phyloP scores from a whole-genome alignment of 2,113 vertebrate species.

The Rhea pennata region DNA sequence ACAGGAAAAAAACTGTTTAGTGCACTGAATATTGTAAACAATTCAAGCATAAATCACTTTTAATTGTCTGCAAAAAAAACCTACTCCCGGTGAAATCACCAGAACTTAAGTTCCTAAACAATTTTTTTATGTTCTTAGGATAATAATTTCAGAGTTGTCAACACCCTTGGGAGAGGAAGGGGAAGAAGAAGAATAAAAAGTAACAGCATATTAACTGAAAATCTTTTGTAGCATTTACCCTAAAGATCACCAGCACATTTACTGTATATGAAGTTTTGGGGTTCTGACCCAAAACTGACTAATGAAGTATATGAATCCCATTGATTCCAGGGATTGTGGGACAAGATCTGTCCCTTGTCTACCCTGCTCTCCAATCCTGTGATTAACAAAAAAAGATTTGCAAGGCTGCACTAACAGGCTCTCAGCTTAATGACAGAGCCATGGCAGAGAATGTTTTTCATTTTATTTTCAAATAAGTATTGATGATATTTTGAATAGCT shows the following conservation, averaged over 20 bases:
- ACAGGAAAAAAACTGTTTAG: neutral
- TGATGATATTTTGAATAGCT: neutral
- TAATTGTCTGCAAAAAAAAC: neutral
- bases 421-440: neutral
- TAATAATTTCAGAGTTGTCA: neutral
- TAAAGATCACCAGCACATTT: neutral
- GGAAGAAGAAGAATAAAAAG: neutral
- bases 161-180: accelerated
- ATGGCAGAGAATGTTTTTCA: neutral
- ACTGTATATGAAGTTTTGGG: no score
- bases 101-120: neutral
- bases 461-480: neutral
- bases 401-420: neutral
- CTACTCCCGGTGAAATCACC: neutral
- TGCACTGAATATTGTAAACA: neutral
- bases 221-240: neutral
- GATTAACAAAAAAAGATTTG: neutral
- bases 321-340: accelerated
- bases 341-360: neutral
- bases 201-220: neutral
- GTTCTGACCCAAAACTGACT: neutral
- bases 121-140: neutral
- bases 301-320: neutral
- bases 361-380: neutral
- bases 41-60: neutral